Conservation (phyloP, 2,888 invertebrate species). For the Scaptomyza caliginosa region DNA sequence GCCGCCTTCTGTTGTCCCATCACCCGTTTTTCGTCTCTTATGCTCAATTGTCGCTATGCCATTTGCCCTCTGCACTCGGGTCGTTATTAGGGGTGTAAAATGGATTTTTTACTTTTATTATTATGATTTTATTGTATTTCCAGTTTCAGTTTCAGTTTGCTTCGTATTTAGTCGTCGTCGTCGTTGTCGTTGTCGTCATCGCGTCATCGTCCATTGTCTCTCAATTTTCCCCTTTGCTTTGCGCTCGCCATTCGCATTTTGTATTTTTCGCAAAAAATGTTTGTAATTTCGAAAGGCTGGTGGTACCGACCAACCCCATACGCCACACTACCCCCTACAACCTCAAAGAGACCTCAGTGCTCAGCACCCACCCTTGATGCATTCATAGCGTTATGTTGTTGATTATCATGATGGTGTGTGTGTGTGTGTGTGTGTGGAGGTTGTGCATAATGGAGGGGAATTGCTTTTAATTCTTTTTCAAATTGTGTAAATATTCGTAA, state of each 20-base stretch:
- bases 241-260: constrained; percentile 71
- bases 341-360: constrained; percentile 2
- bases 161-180: constrained; percentile 49
- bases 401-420: constrained; percentile 21
- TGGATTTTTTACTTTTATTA: constrained; percentile 80
- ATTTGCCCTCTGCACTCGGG: constrained; percentile 44
- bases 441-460: neutral
- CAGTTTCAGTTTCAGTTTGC: constrained; percentile 58
- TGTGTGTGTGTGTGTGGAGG: neutral
- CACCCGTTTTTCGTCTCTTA: neutral
- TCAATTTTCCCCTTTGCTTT: constrained; percentile 62
- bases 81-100: constrained; percentile 80
- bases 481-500: constrained; percentile 70
- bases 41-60: constrained; percentile 52
- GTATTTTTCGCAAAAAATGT: constrained; percentile 65
- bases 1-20: constrained; percentile 13
- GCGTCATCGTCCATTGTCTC: constrained; percentile 51
- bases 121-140: constrained; percentile 80
- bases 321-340: constrained; percentile 19
- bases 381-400: constrained; percentile 27
- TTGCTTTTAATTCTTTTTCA: constrained; percentile 44
- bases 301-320: constrained; percentile 30
- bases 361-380: constrained; percentile 50
- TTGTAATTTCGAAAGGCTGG: constrained; percentile 64
- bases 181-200: constrained; percentile 12